Evolutionary conservation across 2,113 vertebrate species (phyloP).

Genomic region (Puffinus mauretanicus): DNA sequence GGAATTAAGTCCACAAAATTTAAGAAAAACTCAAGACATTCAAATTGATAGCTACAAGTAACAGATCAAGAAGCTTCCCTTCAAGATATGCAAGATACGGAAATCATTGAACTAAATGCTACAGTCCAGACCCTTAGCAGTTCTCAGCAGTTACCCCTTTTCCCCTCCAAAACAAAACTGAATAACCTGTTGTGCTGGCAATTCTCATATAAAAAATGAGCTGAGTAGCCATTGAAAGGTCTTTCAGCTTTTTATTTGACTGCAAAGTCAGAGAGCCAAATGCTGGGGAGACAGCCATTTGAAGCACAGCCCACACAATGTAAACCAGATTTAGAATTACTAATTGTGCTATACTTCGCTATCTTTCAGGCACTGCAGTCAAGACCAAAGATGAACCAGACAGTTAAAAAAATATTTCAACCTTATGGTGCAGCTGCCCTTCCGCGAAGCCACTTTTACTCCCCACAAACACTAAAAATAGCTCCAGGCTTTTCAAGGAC

Average conservation of each 20-base stretch:
- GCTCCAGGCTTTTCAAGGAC: neutral
- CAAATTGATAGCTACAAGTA: neutral
- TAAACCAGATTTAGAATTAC: neutral
- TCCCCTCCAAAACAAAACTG: neutral
- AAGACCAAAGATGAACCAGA: neutral
- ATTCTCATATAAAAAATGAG: neutral
- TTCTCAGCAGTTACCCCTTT: neutral
- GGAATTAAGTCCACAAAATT: neutral
- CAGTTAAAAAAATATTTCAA: neutral
- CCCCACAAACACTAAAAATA: neutral
- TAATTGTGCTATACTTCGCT: neutral
- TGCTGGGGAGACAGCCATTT: neutral
- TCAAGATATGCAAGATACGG: neutral
- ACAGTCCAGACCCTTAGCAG: neutral
- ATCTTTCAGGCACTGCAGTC: neutral
- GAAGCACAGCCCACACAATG: neutral
- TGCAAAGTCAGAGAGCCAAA: neutral
- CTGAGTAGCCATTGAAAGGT: neutral
- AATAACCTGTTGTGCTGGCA: neutral
- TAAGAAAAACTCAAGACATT: neutral
- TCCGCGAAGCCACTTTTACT: neutral
- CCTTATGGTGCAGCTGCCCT: neutral
- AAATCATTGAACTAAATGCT: neutral
- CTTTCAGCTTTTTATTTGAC: neutral
- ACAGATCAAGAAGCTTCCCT: neutral